These are phyloP conservation scores for Styela clava DNA, from an alignment of 23 tunicate species.

Conservation along the genomic window DNA sequence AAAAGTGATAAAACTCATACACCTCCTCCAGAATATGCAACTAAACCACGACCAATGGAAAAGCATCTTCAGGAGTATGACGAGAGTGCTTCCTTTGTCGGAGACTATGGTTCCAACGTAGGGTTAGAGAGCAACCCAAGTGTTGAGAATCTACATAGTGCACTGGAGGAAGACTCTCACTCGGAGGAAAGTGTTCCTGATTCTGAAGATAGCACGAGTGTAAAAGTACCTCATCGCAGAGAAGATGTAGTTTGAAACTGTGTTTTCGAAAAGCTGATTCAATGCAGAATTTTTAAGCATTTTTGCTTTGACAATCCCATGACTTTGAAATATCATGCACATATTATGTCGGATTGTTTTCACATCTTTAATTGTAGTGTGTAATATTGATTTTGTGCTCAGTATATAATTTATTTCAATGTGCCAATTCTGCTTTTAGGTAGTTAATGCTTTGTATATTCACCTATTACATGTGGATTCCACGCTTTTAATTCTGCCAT, in stretches of 20 bases:
- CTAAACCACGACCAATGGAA: constrained; percentile 41
- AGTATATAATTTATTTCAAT: no score
- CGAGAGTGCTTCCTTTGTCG: constrained; percentile 80
- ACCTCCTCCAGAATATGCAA: not conserved
- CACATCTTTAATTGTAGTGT: no score
- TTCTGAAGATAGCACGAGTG: not conserved
- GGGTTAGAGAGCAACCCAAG: constrained; percentile 36
- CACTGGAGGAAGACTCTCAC: not conserved
- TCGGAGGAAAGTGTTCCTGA: constrained; percentile 3
- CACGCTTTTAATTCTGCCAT: no score
- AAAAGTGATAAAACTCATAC: not conserved
- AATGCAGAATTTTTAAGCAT: no score
- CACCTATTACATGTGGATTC: no score
- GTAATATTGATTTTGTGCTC: no score
- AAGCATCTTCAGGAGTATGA: constrained; percentile 62
- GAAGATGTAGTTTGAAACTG: not conserved
- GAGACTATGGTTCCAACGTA: constrained; percentile 71
- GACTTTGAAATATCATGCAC: no score
- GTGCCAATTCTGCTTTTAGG: no score
- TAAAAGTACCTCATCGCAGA: not conserved
- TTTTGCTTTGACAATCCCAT: no score
- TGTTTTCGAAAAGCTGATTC: no score
- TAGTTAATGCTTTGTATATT: no score
- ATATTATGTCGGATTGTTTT: no score
- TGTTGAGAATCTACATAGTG: constrained; percentile 15